phyloP scores from a whole-genome alignment of 2,888 invertebrate species.

The Helicoverpa assulta region DNA sequence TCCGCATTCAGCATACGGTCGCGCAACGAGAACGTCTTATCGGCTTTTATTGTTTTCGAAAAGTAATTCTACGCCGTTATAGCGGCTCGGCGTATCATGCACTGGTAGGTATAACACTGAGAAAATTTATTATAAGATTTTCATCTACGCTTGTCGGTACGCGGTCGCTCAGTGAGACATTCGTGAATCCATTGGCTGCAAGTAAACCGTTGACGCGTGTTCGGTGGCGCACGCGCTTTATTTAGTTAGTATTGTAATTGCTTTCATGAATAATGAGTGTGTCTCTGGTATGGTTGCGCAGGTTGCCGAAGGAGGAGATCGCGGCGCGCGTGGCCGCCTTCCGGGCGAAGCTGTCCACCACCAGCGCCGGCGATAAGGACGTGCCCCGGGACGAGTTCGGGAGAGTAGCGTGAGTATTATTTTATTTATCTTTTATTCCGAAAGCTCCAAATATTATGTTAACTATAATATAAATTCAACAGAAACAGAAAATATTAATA shows the following conservation, averaged over 20 bases:
- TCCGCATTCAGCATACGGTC: slow-evolving; percentile 67
- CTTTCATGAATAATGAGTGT: slow-evolving; percentile 79
- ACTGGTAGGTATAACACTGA: slow-evolving; percentile 83
- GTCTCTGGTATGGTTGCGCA: slow-evolving; percentile 89
- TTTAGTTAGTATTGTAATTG: slow-evolving; percentile 47
- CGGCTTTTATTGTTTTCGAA: slow-evolving; percentile 86
- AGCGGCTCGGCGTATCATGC: slow-evolving; percentile 81
- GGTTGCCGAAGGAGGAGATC: slow-evolving; percentile 96
- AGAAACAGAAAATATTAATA: background rate
- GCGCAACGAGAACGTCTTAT: slow-evolving; percentile 79
- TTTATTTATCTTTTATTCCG: slow-evolving; percentile 47
- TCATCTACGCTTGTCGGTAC: slow-evolving; percentile 73
- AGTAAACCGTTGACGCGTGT: slow-evolving; percentile 49
- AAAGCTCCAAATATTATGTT: background rate
- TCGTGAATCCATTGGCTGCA: slow-evolving; percentile 53
- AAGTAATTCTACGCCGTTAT: slow-evolving; percentile 85
- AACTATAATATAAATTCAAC: background rate
- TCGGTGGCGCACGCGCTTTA: slow-evolving; percentile 47
- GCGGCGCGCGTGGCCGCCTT: slow-evolving; percentile 96
- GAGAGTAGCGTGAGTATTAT: slow-evolving; percentile 91
- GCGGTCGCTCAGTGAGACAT: slow-evolving; percentile 63
- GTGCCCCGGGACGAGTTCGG: slow-evolving; percentile 95
- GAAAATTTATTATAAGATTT: slow-evolving; percentile 76
- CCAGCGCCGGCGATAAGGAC: slow-evolving; percentile 87
- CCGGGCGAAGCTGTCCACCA: slow-evolving; percentile 95